Conservation (phyloP, 1,140 invertebrate genomes). For the Pseudoatta argentina region DNA sequence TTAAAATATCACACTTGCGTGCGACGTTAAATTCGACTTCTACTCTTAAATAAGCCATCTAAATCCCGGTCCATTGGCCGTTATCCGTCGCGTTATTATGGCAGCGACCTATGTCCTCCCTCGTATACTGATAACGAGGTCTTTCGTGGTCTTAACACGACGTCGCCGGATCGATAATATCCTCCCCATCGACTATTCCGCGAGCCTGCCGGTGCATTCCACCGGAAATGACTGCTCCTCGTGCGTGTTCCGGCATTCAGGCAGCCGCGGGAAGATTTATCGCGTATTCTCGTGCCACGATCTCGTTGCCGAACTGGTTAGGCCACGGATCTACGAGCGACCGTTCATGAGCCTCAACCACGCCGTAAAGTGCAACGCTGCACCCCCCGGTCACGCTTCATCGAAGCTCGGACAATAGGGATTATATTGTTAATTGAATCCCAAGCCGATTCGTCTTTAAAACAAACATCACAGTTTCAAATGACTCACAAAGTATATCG, state of each 20-base stretch:
- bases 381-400: constrained; percentile 50
- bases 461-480: not conserved
- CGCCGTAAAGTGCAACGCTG: constrained; percentile 49
- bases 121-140: constrained; percentile 62
- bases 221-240: constrained; percentile 74
- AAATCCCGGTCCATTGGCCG: not conserved
- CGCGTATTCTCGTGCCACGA: constrained; percentile 73
- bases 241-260: constrained; percentile 72
- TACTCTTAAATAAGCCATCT: not conserved
- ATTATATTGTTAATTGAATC: constrained; percentile 60
- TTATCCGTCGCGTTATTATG: constrained; percentile 35
- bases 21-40: not conserved
- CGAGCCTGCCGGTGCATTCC: constrained; percentile 59
- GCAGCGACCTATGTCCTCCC: constrained; percentile 32
- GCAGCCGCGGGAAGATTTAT: constrained; percentile 69
- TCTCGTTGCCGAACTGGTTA: constrained; percentile 64
- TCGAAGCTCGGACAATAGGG: constrained; percentile 40
- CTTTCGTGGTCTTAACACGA: constrained; percentile 49
- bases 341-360: constrained; percentile 36
- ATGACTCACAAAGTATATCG: not conserved
- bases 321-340: constrained; percentile 40
- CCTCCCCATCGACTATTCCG: constrained; percentile 26
- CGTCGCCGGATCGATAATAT: constrained; percentile 61
- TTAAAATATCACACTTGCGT: not conserved
- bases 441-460: not conserved